Evolutionary conservation across 2,888 invertebrate species (phyloP).

Genomic region (Spialia ferax): DNA sequence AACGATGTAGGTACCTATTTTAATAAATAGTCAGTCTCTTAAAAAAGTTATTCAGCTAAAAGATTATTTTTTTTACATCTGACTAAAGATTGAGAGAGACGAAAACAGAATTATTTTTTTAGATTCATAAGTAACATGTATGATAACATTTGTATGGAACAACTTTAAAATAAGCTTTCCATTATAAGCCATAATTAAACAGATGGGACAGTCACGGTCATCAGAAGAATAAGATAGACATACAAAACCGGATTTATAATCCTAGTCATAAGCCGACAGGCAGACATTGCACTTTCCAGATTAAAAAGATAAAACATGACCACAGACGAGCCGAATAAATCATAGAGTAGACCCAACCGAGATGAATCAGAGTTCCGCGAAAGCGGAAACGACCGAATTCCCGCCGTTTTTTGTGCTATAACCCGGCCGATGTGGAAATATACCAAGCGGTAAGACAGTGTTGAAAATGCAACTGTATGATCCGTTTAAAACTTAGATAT

Average conservation of each 20-base stretch:
- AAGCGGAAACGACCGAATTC: slow-evolving; percentile 83
- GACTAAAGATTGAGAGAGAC: too few species aligned
- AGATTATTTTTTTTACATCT: too few species aligned
- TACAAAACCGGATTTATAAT: slow-evolving; percentile 28
- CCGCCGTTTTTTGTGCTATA: slow-evolving; percentile 71
- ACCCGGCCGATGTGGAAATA: slow-evolving; percentile 53
- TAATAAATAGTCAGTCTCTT: too few species aligned
- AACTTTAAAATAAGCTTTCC: background rate
- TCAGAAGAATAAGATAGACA: slow-evolving; percentile 2
- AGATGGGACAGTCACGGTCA: slow-evolving; percentile 1
- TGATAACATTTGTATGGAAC: too few species aligned
- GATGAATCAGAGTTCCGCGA: slow-evolving; percentile 82
- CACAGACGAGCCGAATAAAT: slow-evolving; percentile 77
- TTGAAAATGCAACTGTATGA: background rate
- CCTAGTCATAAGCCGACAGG: slow-evolving; percentile 25
- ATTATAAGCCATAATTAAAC: background rate
- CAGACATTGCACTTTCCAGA: slow-evolving; percentile 43
- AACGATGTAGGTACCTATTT: too few species aligned
- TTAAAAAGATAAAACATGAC: slow-evolving; percentile 66
- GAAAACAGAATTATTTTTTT: too few species aligned
- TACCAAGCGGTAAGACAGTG: slow-evolving; percentile 5
- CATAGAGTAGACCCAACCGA: slow-evolving; percentile 71
- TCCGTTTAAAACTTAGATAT: background rate
- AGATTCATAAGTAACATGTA: too few species aligned
- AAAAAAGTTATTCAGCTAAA: too few species aligned